A percentile compares a stretch with the other conserved stretches of the same genome.
phyloP scores from a whole-genome alignment of 2,888 invertebrate species.

The Luperina testacea region DNA sequence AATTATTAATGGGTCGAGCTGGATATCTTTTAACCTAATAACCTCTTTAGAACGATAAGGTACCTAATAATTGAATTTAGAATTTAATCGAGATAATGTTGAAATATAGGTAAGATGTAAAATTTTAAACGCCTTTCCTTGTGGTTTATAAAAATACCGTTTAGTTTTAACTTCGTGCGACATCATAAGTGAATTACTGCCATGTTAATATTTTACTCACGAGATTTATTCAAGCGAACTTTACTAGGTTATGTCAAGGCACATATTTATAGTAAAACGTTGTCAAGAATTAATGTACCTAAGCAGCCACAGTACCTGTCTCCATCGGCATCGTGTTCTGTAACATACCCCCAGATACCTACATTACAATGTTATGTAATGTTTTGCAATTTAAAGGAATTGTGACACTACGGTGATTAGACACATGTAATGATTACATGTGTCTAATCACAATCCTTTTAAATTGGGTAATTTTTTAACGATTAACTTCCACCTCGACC shows the following conservation, averaged over 20 bases:
- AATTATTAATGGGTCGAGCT: conserved; percentile 1
- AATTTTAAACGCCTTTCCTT: background rate
- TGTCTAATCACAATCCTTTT: too few relatives aligned
- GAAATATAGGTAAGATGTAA: background rate
- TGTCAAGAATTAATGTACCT: background rate
- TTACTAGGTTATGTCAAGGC: background rate
- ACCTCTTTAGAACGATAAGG: background rate
- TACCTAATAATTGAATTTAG: conserved; percentile 19
- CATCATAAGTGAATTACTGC: background rate
- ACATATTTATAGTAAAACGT: background rate
- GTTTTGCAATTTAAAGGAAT: too few relatives aligned
- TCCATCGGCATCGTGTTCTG: background rate
- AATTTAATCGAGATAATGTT: too few relatives aligned
- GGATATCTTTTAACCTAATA: conserved; percentile 16
- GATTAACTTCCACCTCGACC: background rate
- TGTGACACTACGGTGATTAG: too few relatives aligned
- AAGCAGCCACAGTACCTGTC: too few relatives aligned
- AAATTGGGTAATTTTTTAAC: background rate
- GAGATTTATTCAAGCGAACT: background rate
- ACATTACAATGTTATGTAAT: background rate
- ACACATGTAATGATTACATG: too few relatives aligned
- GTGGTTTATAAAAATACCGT: background rate
- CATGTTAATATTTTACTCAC: background rate
- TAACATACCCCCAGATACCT: background rate
- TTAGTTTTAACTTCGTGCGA: background rate